A percentile compares a stretch with the other conserved stretches of the same genome.
Evolutionary conservation across 2,113 vertebrate species (phyloP).

Genomic region (Brachirus orientalis): DNA sequence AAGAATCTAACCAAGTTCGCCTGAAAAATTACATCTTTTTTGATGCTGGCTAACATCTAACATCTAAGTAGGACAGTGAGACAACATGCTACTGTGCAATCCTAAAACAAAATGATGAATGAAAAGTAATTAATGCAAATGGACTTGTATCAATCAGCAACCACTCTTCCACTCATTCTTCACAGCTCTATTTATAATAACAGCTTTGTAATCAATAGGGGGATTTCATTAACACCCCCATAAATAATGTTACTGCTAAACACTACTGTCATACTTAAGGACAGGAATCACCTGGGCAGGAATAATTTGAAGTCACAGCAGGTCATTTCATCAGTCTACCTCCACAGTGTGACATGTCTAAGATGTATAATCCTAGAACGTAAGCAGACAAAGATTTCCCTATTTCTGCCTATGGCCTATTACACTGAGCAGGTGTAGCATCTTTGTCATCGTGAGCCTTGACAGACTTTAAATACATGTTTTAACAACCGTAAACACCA

Average conservation of each 20-base stretch:
- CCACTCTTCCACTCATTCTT: too few species aligned
- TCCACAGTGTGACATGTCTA: conserved; percentile 26
- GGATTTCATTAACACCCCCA: too few species aligned
- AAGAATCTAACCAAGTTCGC: too few species aligned
- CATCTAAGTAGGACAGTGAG: too few species aligned
- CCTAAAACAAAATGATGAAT: too few species aligned
- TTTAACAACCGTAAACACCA: conserved; percentile 1
- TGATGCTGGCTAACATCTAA: too few species aligned
- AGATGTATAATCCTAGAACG: conserved; percentile 62
- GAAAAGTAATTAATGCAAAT: too few species aligned
- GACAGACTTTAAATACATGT: conserved; percentile 13
- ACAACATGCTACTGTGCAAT: too few species aligned
- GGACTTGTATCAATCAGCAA: too few species aligned
- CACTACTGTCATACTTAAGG: background rate
- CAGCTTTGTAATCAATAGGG: too few species aligned
- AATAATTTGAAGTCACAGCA: conserved; percentile 13
- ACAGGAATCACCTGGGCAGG: background rate
- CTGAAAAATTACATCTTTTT: too few species aligned
- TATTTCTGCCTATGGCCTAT: conserved; percentile 46
- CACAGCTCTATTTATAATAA: too few species aligned
- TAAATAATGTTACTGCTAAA: background rate
- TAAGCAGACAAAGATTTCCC: conserved; percentile 64
- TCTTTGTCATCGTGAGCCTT: conserved; percentile 15
- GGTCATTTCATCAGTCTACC: conserved; percentile 23
- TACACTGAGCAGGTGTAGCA: conserved; percentile 56